Conservation (phyloP, 2,888 invertebrate genomes). For the Apotomis turbidana region DNA sequence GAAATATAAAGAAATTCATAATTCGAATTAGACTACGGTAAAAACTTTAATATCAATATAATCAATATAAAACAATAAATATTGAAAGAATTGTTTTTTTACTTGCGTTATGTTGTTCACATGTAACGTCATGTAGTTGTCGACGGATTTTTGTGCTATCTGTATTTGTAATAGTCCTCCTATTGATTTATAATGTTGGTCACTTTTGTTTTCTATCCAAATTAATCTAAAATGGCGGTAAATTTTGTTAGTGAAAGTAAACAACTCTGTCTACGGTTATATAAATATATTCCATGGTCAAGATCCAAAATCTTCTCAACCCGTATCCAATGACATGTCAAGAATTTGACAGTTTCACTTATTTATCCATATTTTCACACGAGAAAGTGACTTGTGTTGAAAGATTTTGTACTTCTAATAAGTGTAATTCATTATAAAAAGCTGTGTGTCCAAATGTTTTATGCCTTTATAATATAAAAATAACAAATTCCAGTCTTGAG, state of each 20-base stretch:
- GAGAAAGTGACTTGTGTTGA: conserved; percentile 58
- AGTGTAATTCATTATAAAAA: conserved; percentile 29
- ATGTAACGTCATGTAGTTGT: too few relatives aligned
- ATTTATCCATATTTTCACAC: conserved; percentile 52
- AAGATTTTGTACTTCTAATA: conserved; percentile 20
- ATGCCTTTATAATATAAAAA: conserved; percentile 11
- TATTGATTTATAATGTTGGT: conserved; percentile 21
- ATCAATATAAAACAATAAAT: too few relatives aligned
- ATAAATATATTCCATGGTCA: conserved; percentile 38
- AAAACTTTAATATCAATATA: too few relatives aligned
- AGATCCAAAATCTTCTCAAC: conserved; percentile 38
- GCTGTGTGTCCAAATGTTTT: conserved; percentile 5
- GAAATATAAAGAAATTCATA: too few relatives aligned
- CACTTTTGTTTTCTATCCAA: background rate
- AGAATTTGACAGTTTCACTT: conserved; percentile 61
- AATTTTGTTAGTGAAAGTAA: conserved; percentile 30
- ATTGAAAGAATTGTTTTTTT: too few relatives aligned
- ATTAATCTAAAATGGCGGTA: background rate
- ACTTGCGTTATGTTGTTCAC: too few relatives aligned
- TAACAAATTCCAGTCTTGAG: conserved; percentile 3
- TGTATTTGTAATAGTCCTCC: background rate
- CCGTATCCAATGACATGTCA: conserved; percentile 51
- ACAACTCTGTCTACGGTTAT: conserved; percentile 36
- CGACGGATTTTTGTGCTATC: background rate
- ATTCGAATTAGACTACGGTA: too few relatives aligned